Percentiles rank a stretch among this genome's conserved stretches.
Conservation (phyloP, 2,888 invertebrate species). For the Erebia ligea region DNA sequence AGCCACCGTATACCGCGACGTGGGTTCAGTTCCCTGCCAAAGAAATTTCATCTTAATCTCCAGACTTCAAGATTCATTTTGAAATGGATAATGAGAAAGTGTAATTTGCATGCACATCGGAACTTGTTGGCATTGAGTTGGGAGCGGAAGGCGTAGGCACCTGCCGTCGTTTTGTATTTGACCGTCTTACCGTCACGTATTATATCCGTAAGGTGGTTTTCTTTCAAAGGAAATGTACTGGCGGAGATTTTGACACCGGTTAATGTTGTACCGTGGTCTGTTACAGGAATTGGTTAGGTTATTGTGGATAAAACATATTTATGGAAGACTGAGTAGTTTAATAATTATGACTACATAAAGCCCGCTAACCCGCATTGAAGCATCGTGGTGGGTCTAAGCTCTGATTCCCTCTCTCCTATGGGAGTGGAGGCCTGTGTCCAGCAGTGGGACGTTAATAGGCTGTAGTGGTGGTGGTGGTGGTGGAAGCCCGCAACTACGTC, state of each 20-base stretch:
- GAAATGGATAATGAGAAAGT: constrained; percentile 38
- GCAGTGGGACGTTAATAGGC: no score
- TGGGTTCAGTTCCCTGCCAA: constrained; percentile 39
- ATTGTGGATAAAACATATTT: no score
- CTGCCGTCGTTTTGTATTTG: constrained; percentile 47
- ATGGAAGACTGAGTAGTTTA: no score
- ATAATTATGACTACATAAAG: no score
- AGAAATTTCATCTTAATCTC: constrained; percentile 42
- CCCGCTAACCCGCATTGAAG: no score
- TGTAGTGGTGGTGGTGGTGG: no score
- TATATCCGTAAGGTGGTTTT: constrained; percentile 20
- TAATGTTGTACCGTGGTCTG: background rate
- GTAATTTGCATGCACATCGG: constrained; percentile 55
- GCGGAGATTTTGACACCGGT: constrained; percentile 4
- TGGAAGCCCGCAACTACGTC: no score
- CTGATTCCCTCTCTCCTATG: no score
- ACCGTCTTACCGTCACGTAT: constrained; percentile 39
- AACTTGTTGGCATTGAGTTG: constrained; percentile 50
- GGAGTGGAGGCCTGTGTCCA: no score
- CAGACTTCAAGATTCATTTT: constrained; percentile 38
- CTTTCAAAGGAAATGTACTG: constrained; percentile 12
- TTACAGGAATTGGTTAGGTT: background rate
- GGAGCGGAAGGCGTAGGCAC: constrained; percentile 47
- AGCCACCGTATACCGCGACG: constrained; percentile 44
- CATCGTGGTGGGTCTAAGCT: no score